Percentiles rank a stretch among this genome's conserved stretches.
Evolutionary conservation across 2,113 vertebrate genomes (phyloP).

Genomic region (Mormyrus lacerda): DNA sequence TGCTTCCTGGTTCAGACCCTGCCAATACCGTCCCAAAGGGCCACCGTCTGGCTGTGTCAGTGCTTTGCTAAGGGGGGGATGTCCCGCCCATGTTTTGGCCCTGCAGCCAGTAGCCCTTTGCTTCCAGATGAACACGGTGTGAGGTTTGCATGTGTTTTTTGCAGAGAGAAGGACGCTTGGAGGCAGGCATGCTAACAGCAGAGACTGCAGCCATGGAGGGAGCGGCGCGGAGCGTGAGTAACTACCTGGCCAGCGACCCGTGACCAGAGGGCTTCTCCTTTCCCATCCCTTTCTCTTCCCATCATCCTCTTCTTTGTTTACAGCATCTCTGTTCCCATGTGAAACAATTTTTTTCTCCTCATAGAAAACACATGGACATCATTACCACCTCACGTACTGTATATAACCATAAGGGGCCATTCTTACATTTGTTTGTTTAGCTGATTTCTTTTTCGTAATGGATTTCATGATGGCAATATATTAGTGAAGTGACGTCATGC

Average conservation of each 20-base stretch:
- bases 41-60: neutral
- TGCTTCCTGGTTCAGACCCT: neutral
- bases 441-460: constrained; percentile 4
- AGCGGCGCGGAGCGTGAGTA: constrained; percentile 63
- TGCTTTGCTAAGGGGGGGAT: neutral
- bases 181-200: constrained; percentile 77
- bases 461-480: neutral
- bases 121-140: neutral
- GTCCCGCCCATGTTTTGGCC: neutral
- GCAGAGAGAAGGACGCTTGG: constrained; percentile 84
- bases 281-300: constrained; percentile 27
- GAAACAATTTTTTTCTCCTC: constrained; percentile 24
- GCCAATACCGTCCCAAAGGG: neutral
- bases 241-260: constrained; percentile 41
- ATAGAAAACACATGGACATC: constrained; percentile 49
- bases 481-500: neutral
- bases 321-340: constrained; percentile 48
- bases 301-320: constrained; percentile 21
- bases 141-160: constrained; percentile 2
- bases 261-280: constrained; percentile 33
- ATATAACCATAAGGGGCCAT: neutral
- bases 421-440: constrained; percentile 30
- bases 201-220: constrained; percentile 65
- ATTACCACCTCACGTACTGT: constrained; percentile 34
- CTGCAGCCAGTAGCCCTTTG: neutral